These are phyloP conservation scores for Parus major DNA, from an alignment of 2,113 vertebrate genomes.

Conservation along the genomic window DNA sequence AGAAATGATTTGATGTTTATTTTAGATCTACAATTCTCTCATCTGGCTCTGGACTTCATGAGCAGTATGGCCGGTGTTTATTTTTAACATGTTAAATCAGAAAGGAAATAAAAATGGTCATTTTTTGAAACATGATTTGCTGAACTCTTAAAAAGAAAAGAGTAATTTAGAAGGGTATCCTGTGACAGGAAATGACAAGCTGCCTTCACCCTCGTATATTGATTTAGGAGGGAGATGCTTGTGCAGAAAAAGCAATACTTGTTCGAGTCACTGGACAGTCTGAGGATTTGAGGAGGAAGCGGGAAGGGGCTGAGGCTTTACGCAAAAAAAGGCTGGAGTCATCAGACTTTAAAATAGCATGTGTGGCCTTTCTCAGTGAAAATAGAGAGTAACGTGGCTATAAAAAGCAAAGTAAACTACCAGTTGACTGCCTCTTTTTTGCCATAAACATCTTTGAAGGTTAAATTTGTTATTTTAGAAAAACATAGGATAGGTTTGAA, in stretches of 20 bases:
- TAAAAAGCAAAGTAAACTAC: slow-evolving; percentile 67
- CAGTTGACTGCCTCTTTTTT: slow-evolving; percentile 65
- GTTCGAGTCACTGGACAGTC: slow-evolving; percentile 64
- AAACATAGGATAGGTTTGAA: slow-evolving; percentile 48
- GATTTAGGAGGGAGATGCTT: slow-evolving; percentile 51
- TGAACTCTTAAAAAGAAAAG: slow-evolving; percentile 21
- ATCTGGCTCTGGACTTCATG: not conserved
- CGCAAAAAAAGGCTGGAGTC: slow-evolving; percentile 71
- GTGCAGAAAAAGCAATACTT: slow-evolving; percentile 74
- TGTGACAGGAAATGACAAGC: slow-evolving; percentile 68
- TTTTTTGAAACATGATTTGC: slow-evolving; percentile 17
- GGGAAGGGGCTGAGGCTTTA: slow-evolving; percentile 64
- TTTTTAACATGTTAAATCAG: slow-evolving; percentile 48
- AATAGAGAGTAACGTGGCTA: slow-evolving; percentile 43
- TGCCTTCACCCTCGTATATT: slow-evolving; percentile 35
- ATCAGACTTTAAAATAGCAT: slow-evolving; percentile 78
- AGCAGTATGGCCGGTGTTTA: slow-evolving; percentile 28
- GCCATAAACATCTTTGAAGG: slow-evolving; percentile 48
- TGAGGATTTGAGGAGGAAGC: slow-evolving; percentile 60
- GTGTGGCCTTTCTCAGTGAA: slow-evolving; percentile 59
- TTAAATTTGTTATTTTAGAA: slow-evolving; percentile 66
- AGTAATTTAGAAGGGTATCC: slow-evolving; percentile 52
- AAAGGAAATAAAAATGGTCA: slow-evolving; percentile 37
- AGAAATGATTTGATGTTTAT: not conserved
- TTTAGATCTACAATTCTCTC: slow-evolving; percentile 1